These are phyloP conservation scores for Cynoglossus semilaevis DNA, from an alignment of 2,113 vertebrate genomes.

Conservation along the genomic window DNA sequence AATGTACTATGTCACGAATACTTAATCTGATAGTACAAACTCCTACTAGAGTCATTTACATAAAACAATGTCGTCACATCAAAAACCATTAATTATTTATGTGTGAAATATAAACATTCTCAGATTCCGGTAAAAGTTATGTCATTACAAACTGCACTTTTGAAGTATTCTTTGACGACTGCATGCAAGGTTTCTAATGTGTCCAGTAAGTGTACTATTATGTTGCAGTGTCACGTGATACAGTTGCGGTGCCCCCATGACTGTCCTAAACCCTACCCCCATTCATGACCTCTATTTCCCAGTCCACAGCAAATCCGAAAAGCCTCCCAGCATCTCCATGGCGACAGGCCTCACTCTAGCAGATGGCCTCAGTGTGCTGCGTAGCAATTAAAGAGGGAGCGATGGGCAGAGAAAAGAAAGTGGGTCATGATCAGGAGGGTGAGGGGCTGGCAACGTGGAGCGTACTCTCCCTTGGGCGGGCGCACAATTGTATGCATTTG, in stretches of 20 bases:
- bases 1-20: too few relatives aligned
- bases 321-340: conserved; percentile 80
- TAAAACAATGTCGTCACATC: too few relatives aligned
- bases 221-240: conserved; percentile 11
- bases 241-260: conserved; percentile 44
- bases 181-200: too few relatives aligned
- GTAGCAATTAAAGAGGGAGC: conserved; percentile 78
- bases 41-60: too few relatives aligned
- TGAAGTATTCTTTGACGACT: too few relatives aligned
- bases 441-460: conserved; percentile 55
- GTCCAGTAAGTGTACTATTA: neutral
- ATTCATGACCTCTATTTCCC: conserved; percentile 71
- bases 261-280: conserved; percentile 56
- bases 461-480: conserved; percentile 48
- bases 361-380: conserved; percentile 79
- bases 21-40: too few relatives aligned
- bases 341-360: conserved; percentile 75
- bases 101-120: too few relatives aligned
- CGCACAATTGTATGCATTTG: conserved; percentile 21
- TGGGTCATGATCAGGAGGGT: conserved; percentile 63
- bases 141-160: too few relatives aligned
- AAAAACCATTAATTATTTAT: too few relatives aligned
- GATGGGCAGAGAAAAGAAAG: conserved; percentile 59
- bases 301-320: conserved; percentile 75
- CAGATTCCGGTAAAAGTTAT: too few relatives aligned